phyloP scores from a whole-genome alignment of 2,113 vertebrate species.

The Stercorarius parasiticus region DNA sequence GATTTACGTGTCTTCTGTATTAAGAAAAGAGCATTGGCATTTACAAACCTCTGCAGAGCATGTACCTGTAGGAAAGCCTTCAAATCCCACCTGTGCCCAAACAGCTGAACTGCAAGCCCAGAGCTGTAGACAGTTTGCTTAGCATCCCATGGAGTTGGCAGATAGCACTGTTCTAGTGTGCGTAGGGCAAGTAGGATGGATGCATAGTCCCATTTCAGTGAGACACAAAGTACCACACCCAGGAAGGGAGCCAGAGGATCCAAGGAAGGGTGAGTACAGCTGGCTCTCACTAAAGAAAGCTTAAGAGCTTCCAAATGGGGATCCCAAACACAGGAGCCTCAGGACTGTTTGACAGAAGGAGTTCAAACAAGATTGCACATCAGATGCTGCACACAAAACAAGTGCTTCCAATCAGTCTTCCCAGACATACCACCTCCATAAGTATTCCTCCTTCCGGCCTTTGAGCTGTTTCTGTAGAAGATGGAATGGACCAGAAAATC shows the following conservation, averaged over 20 bases:
- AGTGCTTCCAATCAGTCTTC: neutral
- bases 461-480: neutral
- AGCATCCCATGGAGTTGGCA: rapidly evolving
- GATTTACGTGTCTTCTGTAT: neutral
- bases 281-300: neutral
- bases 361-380: neutral
- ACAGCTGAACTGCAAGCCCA: neutral
- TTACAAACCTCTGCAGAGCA: neutral
- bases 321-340: neutral
- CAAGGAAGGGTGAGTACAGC: neutral
- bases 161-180: neutral
- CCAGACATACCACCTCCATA: neutral
- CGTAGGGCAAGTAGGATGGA: neutral
- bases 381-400: neutral
- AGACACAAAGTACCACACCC: neutral
- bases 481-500: neutral
- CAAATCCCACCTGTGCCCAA: neutral
- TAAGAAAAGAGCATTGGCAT: neutral
- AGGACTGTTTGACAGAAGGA: neutral
- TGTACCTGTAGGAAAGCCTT: neutral
- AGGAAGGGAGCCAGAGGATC: neutral
- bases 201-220: neutral
- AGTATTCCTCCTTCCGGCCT: neutral
- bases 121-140: neutral
- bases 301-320: neutral